These are phyloP conservation scores for Ameiurus melas DNA, from an alignment of 2,113 vertebrate genomes.

Conservation along the genomic window DNA sequence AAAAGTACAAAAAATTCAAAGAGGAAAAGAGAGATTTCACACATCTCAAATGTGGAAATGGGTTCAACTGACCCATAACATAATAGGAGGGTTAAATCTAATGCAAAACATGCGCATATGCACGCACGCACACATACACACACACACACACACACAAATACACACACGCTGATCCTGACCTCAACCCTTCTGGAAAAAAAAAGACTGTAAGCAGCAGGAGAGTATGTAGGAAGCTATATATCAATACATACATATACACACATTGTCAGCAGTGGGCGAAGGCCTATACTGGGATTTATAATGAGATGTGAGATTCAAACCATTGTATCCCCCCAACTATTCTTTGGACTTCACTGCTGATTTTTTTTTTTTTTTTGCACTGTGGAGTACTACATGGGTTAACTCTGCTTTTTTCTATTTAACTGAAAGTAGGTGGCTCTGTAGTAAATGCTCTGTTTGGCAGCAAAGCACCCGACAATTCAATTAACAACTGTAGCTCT, in stretches of 20 bases:
- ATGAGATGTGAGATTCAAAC: constrained; percentile 18
- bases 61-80: no score
- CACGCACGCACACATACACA: neutral
- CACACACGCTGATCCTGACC: neutral
- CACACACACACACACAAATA: no score
- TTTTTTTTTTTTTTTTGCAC: neutral
- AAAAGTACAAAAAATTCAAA: no score
- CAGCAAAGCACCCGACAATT: neutral
- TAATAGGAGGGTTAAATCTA: neutral
- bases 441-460: neutral
- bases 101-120: constrained; percentile 16
- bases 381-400: neutral
- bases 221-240: constrained; percentile 43
- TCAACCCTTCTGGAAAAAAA: neutral
- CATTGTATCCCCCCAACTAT: neutral
- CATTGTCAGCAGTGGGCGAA: constrained; percentile 20
- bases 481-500: constrained; percentile 1
- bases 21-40: no score
- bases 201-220: constrained; percentile 18
- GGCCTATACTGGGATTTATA: constrained; percentile 14
- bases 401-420: neutral
- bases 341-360: no score
- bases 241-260: constrained; percentile 40
- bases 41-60: no score
- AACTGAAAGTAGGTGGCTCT: neutral